Evolutionary conservation across 1,140 invertebrate genomes (phyloP), one percentile per base, ranked within the genome.

Genomic region (Cecropterus lyciades): DNA sequence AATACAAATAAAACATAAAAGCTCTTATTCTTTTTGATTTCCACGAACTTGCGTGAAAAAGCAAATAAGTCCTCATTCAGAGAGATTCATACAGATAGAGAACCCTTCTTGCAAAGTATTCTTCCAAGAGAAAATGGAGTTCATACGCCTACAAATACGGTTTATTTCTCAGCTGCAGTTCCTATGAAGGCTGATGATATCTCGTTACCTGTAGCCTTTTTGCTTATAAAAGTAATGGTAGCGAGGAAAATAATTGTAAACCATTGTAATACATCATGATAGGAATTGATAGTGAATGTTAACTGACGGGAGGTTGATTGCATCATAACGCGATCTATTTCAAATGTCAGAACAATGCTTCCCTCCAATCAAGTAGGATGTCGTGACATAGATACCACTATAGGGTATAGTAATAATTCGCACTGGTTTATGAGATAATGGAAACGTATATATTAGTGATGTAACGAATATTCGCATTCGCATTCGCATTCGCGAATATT

Each of bases 1-100:
- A 33, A 33, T 10, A 33, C 30, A 33, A 33, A 59, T 11, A 43
- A 59, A 24, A 43, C 7, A 8, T 33, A 37, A 48, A 60, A 33
- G 20, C 42, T n/a, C 24, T 6, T 37, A 60, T 48, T 60, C 27
- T 40, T 60, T 60, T 37, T 62, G 33, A 45, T 45, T 49, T 51
- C 59, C 15, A n/a, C 59, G 48, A 30, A 45, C 9, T 49, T 62
- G 30, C 14, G 45, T 37, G 45, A 60, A 49, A 60, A 60, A 60
- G 46, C 57, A 60, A 60, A 60, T 60, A 60, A 60, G 59, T 62
- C 33, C 37, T 62, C 59, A 62, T 24, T 62, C 45, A 49, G 7
- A 43, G 27, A 62, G 57, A 62, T 62, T 62, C 59, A 51, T 62
- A 51, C 16, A 40, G 59, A 62, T 62, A 62, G 59, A 51, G 46